Base-by-base conservation (phyloP, 2,797 vertebrate species). In the Anisognathus igniventris region DNA sequence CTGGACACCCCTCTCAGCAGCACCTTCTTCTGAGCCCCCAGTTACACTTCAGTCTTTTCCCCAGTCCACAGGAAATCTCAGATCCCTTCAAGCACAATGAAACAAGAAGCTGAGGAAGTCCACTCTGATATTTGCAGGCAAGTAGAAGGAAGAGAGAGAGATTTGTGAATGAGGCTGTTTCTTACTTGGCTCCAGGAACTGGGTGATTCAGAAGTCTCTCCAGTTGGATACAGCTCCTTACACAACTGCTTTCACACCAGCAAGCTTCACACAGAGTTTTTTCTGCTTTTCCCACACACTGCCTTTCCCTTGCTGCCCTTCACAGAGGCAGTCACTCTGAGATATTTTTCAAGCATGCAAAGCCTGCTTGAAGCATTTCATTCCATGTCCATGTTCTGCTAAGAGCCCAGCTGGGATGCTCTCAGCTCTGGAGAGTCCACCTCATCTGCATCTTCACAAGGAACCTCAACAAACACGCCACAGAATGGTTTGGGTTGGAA, bases 251-350 rank as follows among this genome's bases (percentile, higher is more conserved):
- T 48, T 31, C 57, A 83, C 7, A 19, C 25, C 44, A 54, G 35
- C 8, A 27, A 79, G 17, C 27, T 75, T n/a, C 45, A 24, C 51
- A 53, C 11, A 22, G 60, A 22, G 3, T 0, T 70, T 45, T 31
- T 70, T 25, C 33, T 56, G 19, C 30, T 70, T 56, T 61, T 39
- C 47, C 21, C 23, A n/a, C 20, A 23, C 3, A 2, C 0, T 22
- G 73, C 24, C 31, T 47, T 75, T 37, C 35, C 50, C 51, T 35
- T 5, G 0, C 14, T 16, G 5, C 28, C 56, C 30, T 70, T 82
- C 53, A 40, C 53, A 3, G 0, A 5, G 23, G 25, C 33, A n/a
- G 62, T 20, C 23, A 10, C 54, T 68, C 25, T 1, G 1, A 50
- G 74, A 2, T 28, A n/a, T 13, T 68, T 28, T 37, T 48, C 44